Evolutionary conservation across 2,888 invertebrate genomes (phyloP), one percentile per base, ranked within the genome.

Genomic region (Diploptera punctata): DNA sequence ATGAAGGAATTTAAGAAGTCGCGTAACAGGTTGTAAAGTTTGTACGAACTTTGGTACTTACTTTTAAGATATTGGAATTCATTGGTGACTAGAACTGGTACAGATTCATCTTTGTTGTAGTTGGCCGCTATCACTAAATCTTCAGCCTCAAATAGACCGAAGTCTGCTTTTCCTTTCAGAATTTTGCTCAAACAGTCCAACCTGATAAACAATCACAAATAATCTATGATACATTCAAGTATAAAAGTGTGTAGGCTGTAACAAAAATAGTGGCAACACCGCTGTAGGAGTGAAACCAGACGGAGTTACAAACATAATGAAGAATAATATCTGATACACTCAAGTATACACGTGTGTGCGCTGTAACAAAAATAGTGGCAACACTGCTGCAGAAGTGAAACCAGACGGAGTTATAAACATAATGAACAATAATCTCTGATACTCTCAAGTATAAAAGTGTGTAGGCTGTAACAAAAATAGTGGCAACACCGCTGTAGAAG

Each of bases 61-160:
- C 90, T 81, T 73, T 86, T 84, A 31, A 78, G 79, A 67, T 86
- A 84, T 71, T 89, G 83, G 47, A 93, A 79, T 79, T 93, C 91
- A 76, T 90, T 90, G 3, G 92, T 91, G 72, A 93, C 88, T 67
- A 93, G 82, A 44, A 93, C 86, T 10, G 5, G 33, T 7, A 33
- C 33, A 33, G 33, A 7, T 33, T 33, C 57, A 74, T 91, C 89
- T 0, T 70, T 72, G 72, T 47, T 74, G 54, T 71, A 72, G 47
- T 88, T 86, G 0, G 91, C 89, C 0, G 91, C 90, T 4, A 95
- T 87, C 77, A 96, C 87, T 4, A 83, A 80, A 81, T 96, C 95
- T 80, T 96, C 95, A 0, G 96, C 91, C 68, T 91, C 91, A 78
- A 95, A 89, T 13, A 93, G 90, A 0, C 94, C 91, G 79, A 97